Evolutionary conservation across 1,140 invertebrate species (phyloP).

Genomic region (Goniozus legneri): DNA sequence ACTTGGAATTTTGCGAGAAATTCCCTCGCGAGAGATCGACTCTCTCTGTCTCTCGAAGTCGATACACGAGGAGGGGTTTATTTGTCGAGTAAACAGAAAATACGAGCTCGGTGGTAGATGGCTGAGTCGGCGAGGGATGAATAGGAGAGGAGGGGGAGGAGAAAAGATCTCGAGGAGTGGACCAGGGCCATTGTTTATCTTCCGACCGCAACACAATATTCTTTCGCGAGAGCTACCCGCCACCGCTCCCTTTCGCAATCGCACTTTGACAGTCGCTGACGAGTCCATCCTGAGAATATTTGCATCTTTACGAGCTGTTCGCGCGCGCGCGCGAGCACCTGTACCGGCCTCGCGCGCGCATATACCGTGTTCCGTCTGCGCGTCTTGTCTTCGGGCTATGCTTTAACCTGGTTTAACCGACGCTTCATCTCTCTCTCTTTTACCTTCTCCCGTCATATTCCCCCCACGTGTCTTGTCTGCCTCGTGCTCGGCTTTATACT

Average conservation of each 20-base stretch:
- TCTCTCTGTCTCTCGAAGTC: neutral
- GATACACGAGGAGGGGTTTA: conserved; percentile 26
- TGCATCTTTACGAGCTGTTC: conserved; percentile 46
- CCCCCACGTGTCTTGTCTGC: neutral
- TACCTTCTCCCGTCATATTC: neutral
- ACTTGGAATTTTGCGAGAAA: neutral
- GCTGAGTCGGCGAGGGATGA: conserved; percentile 1
- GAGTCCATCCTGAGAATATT: conserved; percentile 41
- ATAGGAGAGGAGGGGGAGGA: neutral
- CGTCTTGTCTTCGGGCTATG: conserved; percentile 28
- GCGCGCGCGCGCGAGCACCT: conserved; percentile 30
- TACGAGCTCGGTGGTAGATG: conserved; percentile 17
- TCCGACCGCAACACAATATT: conserved; percentile 32
- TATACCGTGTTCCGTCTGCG: conserved; percentile 3
- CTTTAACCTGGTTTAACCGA: conserved; percentile 20
- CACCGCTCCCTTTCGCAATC: conserved; percentile 33
- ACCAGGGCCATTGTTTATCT: conserved; percentile 32
- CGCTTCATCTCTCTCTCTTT: conserved; percentile 6
- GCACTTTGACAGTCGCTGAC: conserved; percentile 42
- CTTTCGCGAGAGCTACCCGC: conserved; percentile 22
- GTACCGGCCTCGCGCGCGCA: conserved; percentile 16
- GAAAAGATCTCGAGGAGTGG: conserved; percentile 10
- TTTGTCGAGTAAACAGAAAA: conserved; percentile 47
- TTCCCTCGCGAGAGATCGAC: neutral
- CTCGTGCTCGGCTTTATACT: neutral